phyloP scores from a whole-genome alignment of 2,888 invertebrate species.

The Deilephila porcellus region DNA sequence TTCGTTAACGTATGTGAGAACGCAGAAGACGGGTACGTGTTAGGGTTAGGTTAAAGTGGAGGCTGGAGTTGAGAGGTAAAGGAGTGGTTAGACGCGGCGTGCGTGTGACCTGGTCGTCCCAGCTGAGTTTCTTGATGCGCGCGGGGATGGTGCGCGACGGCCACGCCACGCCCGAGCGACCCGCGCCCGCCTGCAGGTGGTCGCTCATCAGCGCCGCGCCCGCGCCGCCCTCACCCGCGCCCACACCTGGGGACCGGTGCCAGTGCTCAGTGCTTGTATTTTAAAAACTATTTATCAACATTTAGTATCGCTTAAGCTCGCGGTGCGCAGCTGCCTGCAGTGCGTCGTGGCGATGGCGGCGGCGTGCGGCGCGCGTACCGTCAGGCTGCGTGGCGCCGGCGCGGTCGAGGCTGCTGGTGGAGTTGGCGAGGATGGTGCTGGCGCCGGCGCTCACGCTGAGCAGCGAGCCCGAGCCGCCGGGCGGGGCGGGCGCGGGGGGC shows the following conservation, averaged over 20 bases:
- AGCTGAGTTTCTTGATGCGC: slow-evolving; percentile 91
- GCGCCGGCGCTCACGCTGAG: slow-evolving; percentile 85
- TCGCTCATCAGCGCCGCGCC: slow-evolving; percentile 69
- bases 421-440: slow-evolving; percentile 85
- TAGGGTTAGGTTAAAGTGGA: no score
- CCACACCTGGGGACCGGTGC: slow-evolving; percentile 23
- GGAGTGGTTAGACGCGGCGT: slow-evolving; percentile 22
- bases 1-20: no score
- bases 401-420: slow-evolving; percentile 70
- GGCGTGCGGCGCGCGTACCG: slow-evolving; percentile 40
- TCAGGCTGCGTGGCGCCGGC: no score
- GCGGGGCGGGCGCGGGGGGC: slow-evolving; percentile 29
- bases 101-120: slow-evolving; percentile 47
- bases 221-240: slow-evolving; percentile 47
- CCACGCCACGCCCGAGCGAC: slow-evolving; percentile 85
- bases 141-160: slow-evolving; percentile 88
- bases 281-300: no score
- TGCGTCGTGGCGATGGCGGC: slow-evolving; percentile 31
- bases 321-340: no score
- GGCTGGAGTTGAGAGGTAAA: not conserved
- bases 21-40: no score
- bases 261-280: no score
- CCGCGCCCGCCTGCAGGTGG: slow-evolving; percentile 65
- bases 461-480: slow-evolving; percentile 59
- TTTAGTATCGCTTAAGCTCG: no score